Percentiles rank a stretch among this genome's conserved stretches.
phyloP scores from a whole-genome alignment of 2,888 invertebrate species.

The Ptychoptera albimana region DNA sequence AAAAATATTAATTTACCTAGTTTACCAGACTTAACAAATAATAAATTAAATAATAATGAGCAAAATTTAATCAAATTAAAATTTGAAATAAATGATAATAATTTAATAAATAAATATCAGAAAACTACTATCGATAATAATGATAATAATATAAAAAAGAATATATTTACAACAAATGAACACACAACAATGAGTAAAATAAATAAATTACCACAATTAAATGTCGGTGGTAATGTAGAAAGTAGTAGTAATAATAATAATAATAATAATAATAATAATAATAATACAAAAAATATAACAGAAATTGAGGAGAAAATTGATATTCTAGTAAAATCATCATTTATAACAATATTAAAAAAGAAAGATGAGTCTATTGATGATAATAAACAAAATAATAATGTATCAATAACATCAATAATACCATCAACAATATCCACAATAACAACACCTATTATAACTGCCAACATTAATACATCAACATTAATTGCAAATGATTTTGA shows the following conservation, averaged over 20 bases:
- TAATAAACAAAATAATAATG: neutral
- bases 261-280: neutral
- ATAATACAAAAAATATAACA: slow-evolving; percentile 17
- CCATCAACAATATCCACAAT: slow-evolving; percentile 7
- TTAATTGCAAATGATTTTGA: neutral
- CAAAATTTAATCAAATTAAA: slow-evolving; percentile 1
- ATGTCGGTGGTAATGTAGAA: no score
- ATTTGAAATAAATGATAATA: slow-evolving; percentile 28
- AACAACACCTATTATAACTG: neutral
- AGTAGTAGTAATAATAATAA: neutral
- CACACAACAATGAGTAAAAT: neutral
- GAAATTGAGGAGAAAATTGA: slow-evolving; percentile 28
- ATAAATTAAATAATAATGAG: slow-evolving; percentile 1
- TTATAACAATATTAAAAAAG: slow-evolving; percentile 23
- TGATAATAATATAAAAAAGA: slow-evolving; percentile 16
- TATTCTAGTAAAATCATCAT: slow-evolving; percentile 23
- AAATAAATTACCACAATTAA: neutral
- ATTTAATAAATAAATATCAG: slow-evolving; percentile 15
- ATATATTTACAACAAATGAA: slow-evolving; percentile 15
- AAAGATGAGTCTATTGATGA: neutral
- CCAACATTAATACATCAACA: neutral
- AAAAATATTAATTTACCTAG: slow-evolving; percentile 22
- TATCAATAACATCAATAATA: slow-evolving; percentile 9
- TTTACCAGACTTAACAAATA: slow-evolving; percentile 22
- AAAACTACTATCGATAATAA: neutral